A percentile compares a stretch with the other conserved stretches of the same genome.
These are phyloP conservation scores for Colistium nudipinnis DNA, from an alignment of 2,113 vertebrate species.

Conservation along the genomic window DNA sequence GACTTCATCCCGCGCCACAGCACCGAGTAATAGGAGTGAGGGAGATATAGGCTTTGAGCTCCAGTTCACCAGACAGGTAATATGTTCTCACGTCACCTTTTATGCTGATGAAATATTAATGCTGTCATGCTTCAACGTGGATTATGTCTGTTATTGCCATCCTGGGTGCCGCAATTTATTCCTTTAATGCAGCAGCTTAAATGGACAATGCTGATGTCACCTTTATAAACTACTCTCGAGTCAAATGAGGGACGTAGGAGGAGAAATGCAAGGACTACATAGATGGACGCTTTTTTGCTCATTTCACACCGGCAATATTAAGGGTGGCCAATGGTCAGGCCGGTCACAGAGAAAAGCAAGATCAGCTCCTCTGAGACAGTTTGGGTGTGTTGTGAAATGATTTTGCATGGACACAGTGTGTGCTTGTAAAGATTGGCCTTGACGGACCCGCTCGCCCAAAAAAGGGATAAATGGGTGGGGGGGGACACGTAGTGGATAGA, in stretches of 20 bases:
- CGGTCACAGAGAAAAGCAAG: background rate
- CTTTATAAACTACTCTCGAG: background rate
- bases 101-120: conserved; percentile 27
- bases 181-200: background rate
- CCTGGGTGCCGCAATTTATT: background rate
- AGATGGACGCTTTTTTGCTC: background rate
- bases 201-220: background rate
- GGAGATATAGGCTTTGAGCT: conserved; percentile 46
- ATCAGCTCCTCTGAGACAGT: background rate
- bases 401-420: background rate
- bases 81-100: conserved; percentile 31
- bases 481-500: background rate
- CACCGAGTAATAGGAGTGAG: conserved; percentile 46
- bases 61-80: conserved; percentile 65
- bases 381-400: background rate
- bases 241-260: background rate
- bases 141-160: background rate
- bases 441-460: conserved; percentile 2
- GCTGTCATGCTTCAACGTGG: background rate
- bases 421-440: background rate
- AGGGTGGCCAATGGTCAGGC: background rate
- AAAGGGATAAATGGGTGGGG: conserved; percentile 15
- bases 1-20: conserved; percentile 49
- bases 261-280: background rate
- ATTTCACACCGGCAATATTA: background rate